phyloP scores from a whole-genome alignment of 2,113 vertebrate genomes.

The Cariama cristata region DNA sequence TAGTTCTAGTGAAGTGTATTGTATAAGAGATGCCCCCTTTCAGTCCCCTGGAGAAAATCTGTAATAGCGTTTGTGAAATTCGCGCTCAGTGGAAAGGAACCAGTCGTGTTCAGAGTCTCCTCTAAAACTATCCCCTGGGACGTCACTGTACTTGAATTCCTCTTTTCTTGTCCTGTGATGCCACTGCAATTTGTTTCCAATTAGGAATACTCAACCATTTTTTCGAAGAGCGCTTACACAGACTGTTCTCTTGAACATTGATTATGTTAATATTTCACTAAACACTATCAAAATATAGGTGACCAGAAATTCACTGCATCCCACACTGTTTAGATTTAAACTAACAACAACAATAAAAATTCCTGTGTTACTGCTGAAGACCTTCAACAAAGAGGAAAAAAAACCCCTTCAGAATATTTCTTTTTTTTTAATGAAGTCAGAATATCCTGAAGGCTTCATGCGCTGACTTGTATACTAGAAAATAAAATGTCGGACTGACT shows the following conservation, averaged over 20 bases:
- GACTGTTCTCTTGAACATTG: neutral
- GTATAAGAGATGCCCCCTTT: neutral
- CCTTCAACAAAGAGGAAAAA: neutral
- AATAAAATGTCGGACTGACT: neutral
- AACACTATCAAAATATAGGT: neutral
- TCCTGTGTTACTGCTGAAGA: neutral
- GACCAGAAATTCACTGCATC: neutral
- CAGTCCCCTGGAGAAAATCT: neutral
- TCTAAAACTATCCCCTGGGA: neutral
- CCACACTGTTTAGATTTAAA: neutral
- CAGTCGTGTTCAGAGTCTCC: neutral
- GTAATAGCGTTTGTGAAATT: neutral
- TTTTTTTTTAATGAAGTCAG: neutral
- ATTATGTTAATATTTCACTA: neutral
- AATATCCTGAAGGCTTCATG: neutral
- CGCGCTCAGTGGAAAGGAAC: neutral
- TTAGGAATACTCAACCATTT: neutral
- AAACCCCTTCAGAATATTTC: neutral
- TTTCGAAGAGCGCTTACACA: neutral
- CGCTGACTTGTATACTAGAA: neutral
- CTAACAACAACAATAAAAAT: neutral
- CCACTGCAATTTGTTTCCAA: neutral
- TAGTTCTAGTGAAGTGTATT: slow-evolving; percentile 19
- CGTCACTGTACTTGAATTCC: neutral
- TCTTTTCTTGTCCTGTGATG: neutral